Conservation (phyloP, 2,113 vertebrate species). For the Amblyornis subalaris region DNA sequence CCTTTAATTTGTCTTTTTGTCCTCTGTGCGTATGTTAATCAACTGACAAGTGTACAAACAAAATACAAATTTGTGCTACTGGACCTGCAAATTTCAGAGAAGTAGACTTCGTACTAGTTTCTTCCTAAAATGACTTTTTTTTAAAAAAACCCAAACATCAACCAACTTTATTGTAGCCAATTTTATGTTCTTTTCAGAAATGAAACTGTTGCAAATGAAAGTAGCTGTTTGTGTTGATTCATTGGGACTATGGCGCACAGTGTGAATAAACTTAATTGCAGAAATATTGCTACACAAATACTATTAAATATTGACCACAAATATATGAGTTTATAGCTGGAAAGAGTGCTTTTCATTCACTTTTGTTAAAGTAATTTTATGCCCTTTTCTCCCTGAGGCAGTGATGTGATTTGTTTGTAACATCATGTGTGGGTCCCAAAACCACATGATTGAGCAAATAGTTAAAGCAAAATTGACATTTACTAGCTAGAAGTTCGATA, state of each 20-base stretch:
- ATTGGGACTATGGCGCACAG: not conserved
- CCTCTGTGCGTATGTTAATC: not conserved
- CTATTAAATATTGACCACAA: not conserved
- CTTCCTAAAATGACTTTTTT: conserved; percentile 2
- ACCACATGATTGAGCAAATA: not conserved
- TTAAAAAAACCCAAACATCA: not conserved
- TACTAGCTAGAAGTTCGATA: not conserved
- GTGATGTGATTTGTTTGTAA: not conserved
- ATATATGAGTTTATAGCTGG: not conserved
- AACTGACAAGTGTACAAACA: not conserved
- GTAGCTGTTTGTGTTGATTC: not conserved
- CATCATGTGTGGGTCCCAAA: not conserved
- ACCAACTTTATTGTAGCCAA: not conserved
- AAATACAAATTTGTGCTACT: not conserved
- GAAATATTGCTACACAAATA: not conserved
- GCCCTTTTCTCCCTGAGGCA: not conserved
- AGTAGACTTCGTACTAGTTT: not conserved
- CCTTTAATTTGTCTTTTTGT: not conserved
- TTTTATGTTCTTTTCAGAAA: conserved; percentile 20
- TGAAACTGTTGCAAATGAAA: not conserved
- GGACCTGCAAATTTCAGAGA: not conserved
- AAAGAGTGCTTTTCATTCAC: not conserved
- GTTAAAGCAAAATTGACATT: not conserved
- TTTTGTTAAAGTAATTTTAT: not conserved
- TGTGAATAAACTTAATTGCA: not conserved